Evolutionary conservation across 2,797 vertebrate species (phyloP).

Genomic region (Lagocephalus sceleratus): DNA sequence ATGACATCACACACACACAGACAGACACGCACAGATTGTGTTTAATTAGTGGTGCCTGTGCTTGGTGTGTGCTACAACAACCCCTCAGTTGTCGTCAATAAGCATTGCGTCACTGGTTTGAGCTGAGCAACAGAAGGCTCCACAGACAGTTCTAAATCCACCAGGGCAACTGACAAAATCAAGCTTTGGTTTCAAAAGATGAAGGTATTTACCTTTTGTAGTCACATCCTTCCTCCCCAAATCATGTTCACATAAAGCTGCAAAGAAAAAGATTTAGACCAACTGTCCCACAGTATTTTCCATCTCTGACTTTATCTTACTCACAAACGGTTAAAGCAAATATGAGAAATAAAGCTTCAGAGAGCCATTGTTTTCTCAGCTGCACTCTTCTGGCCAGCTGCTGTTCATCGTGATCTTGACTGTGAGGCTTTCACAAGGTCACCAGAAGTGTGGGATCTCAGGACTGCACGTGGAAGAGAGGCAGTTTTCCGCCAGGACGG

Average conservation of each 20-base stretch:
- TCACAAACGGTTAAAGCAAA: not conserved
- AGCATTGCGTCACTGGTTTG: constrained; percentile 46
- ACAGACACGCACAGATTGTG: constrained; percentile 29
- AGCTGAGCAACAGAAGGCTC: constrained; percentile 10
- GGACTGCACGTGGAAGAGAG: not conserved
- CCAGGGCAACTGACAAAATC: not conserved
- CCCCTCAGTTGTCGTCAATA: constrained; percentile 50
- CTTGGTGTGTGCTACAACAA: constrained; percentile 40
- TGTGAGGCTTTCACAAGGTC: not conserved
- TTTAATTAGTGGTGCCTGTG: constrained; percentile 56
- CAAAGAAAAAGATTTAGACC: too few species aligned
- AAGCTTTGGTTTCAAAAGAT: too few species aligned
- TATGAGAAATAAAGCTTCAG: not conserved
- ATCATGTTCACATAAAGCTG: too few species aligned
- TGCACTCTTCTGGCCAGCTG: not conserved
- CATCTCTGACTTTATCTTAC: too few species aligned
- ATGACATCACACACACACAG: constrained; percentile 55
- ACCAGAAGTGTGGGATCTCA: not conserved
- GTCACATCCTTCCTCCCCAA: not conserved
- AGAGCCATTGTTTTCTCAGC: not conserved
- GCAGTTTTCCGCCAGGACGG: not conserved
- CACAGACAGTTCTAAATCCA: not conserved
- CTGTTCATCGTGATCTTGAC: not conserved
- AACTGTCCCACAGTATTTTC: too few species aligned
- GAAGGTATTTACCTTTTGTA: not conserved